Base-by-base conservation (phyloP, 2,888 invertebrate species). In the Apamea monoglypha region DNA sequence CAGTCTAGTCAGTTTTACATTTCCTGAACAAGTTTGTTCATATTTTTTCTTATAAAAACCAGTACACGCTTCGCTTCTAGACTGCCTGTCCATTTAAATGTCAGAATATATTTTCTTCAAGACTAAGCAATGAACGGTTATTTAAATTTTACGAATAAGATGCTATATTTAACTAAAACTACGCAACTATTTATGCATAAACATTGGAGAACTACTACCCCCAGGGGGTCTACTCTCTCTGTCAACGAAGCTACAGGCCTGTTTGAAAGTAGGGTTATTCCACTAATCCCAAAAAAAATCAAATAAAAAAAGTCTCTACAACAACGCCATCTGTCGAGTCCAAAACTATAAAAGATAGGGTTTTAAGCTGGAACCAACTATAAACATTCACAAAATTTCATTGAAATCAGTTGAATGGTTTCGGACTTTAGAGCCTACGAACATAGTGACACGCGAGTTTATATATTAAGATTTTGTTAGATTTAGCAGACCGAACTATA, bases 61-160 rank as follows among this genome's bases (percentile, higher is more conserved):
- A n/a, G 63, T 68, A 29, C 68, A 36, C 8, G 7, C 53, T 68
- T 78, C 7, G 56, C 36, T 36, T 40, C n/a, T 25, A 21, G 25
- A 64, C 32, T 61, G 44, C 29, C 40, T 53, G 44, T 73, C 40
- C 18, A 80, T 67, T 76, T n/a, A 44, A 85, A 61, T 72, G 40
- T 76, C 76, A 25, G 32, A 76, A 73, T 76, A 82, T 66, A 47
- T 82, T 73, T 76, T 73, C 64, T 70, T 50, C 7, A n/a, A 75
- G 50, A 71, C n/a, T 64, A 53, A 64, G 59, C 72, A 75, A 25
- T 71, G 44, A 68, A 63, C 1, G 29, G 47, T 67, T 1, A 32
- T 53, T 32, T 70, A n/a, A 61, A 80, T 82, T 53, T 32, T 63
- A 78, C 64, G 32, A 63, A 12, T 16, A 36, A 18, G n/a, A 47